phyloP scores from a whole-genome alignment of 53 echinoderm and acorn worm species.

The Crossaster papposus region DNA sequence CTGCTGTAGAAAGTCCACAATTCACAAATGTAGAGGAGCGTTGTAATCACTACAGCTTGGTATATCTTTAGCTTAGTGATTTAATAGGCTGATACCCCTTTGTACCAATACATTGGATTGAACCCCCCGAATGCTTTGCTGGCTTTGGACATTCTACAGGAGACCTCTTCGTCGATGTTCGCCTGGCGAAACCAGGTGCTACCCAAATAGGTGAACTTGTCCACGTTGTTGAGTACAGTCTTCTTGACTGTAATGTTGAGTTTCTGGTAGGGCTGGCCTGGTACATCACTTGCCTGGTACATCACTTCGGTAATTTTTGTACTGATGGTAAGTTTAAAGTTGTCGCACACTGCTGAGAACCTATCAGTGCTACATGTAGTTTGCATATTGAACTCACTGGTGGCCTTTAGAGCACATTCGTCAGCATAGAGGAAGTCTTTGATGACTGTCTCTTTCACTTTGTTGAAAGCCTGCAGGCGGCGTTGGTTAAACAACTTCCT shows the following conservation, averaged over 20 bases:
- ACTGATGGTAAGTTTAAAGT: slow-evolving; percentile 36
- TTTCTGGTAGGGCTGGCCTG: neutral
- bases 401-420: neutral
- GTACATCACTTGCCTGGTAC: slow-evolving; percentile 22
- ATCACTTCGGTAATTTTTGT: slow-evolving; percentile 28
- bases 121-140: neutral
- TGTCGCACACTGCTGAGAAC: slow-evolving; percentile 15
- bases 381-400: neutral
- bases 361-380: slow-evolving; percentile 2
- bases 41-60: neutral
- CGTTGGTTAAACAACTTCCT: neutral
- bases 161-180: neutral
- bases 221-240: neutral
- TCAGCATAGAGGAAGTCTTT: slow-evolving; percentile 24
- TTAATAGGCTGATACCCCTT: neutral
- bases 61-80: slow-evolving; percentile 24
- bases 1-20: slow-evolving; percentile 3
- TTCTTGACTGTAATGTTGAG: slow-evolving; percentile 2
- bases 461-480: neutral
- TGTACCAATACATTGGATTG: neutral
- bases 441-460: neutral
- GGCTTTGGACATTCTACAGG: slow-evolving; percentile 1
- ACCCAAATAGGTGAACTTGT: slow-evolving; percentile 46
- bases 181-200: slow-evolving; percentile 3
- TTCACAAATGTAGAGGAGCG: slow-evolving; percentile 16